Evolutionary conservation across 1,140 invertebrate species (phyloP).

Genomic region (Pseudomyrmex cubaensis): DNA sequence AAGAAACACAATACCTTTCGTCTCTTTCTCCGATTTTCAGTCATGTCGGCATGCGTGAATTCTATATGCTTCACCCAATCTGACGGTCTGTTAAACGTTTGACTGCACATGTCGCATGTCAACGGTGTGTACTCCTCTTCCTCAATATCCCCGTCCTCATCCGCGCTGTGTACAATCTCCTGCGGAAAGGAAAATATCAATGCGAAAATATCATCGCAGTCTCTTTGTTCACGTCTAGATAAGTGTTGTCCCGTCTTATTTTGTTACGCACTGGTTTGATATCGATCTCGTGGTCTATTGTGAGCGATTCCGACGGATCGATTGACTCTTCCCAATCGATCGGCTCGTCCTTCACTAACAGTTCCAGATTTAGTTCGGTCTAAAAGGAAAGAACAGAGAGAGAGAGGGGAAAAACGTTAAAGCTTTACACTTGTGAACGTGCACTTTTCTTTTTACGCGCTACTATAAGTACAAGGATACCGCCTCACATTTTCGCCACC

Average conservation of each 20-base stretch:
- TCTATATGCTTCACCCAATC: slow-evolving; percentile 93
- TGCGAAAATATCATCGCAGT: background rate
- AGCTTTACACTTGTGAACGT: background rate
- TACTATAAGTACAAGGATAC: slow-evolving; percentile 14
- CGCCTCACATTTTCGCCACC: slow-evolving; percentile 79
- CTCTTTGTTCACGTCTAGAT: background rate
- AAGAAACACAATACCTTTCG: slow-evolving; percentile 80
- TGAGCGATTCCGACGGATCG: slow-evolving; percentile 83
- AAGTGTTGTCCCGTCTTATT: background rate
- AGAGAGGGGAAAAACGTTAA: background rate
- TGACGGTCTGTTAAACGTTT: slow-evolving; percentile 92
- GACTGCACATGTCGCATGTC: slow-evolving; percentile 93
- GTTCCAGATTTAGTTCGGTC: slow-evolving; percentile 84
- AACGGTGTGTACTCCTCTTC: slow-evolving; percentile 89
- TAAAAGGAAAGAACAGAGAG: slow-evolving; percentile 61
- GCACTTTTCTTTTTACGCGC: background rate
- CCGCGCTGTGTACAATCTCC: slow-evolving; percentile 85
- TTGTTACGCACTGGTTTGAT: slow-evolving; percentile 83
- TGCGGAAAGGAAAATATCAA: slow-evolving; percentile 57
- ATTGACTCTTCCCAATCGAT: slow-evolving; percentile 88
- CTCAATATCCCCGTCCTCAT: slow-evolving; percentile 82
- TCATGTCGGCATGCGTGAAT: slow-evolving; percentile 88
- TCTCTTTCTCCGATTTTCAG: slow-evolving; percentile 87
- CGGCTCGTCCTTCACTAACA: slow-evolving; percentile 89
- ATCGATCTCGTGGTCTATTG: slow-evolving; percentile 85